Percentiles rank a stretch among this genome's conserved stretches.
phyloP scores from a whole-genome alignment of 2,113 vertebrate species.

The Laterallus jamaicensis region DNA sequence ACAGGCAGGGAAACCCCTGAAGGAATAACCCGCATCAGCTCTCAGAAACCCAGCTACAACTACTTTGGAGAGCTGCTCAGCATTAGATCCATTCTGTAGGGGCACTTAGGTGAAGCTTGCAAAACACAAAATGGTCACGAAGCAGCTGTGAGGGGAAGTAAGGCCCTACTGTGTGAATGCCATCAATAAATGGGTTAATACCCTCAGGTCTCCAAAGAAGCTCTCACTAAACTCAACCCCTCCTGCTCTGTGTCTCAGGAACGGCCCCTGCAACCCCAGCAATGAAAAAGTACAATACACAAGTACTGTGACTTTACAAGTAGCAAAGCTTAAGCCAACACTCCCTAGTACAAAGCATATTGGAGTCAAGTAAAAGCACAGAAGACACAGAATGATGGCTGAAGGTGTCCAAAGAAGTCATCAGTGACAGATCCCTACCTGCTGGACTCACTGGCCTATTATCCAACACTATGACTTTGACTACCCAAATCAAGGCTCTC shows the following conservation, averaged over 20 bases:
- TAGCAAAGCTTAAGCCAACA: neutral
- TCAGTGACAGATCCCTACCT: neutral
- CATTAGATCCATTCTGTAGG: neutral
- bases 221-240: neutral
- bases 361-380: neutral
- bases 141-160: neutral
- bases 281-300: neutral
- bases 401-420: neutral
- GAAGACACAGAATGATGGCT: neutral
- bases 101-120: neutral
- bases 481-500: neutral
- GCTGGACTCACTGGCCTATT: neutral
- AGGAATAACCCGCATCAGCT: neutral
- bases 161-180: rapidly evolving
- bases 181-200: neutral
- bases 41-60: neutral
- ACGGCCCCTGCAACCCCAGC: neutral
- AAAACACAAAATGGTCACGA: neutral
- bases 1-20: neutral
- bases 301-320: neutral
- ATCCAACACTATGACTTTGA: neutral
- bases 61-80: neutral
- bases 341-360: neutral
- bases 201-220: neutral
- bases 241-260: neutral